A percentile compares a stretch with the other conserved stretches of the same genome.
These are phyloP conservation scores for Ptyas mucosa DNA, from an alignment of 2,113 vertebrate species.

Conservation along the genomic window DNA sequence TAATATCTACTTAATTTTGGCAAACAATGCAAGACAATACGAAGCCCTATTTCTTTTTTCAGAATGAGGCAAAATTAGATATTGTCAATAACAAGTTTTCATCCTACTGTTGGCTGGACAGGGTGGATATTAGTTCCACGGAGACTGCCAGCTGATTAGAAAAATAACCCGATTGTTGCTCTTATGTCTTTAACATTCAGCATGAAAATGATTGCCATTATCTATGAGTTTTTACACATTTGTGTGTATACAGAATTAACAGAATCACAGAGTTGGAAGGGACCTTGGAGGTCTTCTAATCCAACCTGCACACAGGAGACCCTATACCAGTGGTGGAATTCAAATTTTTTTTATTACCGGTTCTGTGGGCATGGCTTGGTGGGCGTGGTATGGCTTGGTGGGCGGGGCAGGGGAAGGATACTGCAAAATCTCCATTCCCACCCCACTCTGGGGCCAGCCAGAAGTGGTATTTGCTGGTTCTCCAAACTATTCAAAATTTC, in stretches of 20 bases:
- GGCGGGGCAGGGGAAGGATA: too few species aligned
- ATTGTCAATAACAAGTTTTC: conserved; percentile 5
- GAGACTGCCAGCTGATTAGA: neutral
- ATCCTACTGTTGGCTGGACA: neutral
- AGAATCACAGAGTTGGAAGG: neutral
- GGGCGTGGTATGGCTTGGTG: too few species aligned
- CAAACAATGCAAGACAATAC: neutral
- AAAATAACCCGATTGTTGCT: neutral
- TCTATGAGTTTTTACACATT: neutral
- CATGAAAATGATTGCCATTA: neutral
- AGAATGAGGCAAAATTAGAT: conserved; percentile 10
- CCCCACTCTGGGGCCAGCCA: too few species aligned
- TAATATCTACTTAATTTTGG: conserved; percentile 28
- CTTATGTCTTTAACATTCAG: neutral
- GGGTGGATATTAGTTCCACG: neutral
- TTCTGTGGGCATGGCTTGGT: too few species aligned
- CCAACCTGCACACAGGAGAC: neutral
- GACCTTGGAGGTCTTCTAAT: neutral
- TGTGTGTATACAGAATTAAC: neutral
- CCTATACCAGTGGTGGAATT: neutral
- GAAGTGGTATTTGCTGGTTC: too few species aligned
- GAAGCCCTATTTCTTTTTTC: conserved; percentile 13
- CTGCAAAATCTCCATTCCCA: too few species aligned
- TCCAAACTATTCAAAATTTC: too few species aligned
- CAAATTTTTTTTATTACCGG: too few species aligned